Conservation (phyloP, 1,140 invertebrate species). For the Thaumetopoea pityocampa region DNA sequence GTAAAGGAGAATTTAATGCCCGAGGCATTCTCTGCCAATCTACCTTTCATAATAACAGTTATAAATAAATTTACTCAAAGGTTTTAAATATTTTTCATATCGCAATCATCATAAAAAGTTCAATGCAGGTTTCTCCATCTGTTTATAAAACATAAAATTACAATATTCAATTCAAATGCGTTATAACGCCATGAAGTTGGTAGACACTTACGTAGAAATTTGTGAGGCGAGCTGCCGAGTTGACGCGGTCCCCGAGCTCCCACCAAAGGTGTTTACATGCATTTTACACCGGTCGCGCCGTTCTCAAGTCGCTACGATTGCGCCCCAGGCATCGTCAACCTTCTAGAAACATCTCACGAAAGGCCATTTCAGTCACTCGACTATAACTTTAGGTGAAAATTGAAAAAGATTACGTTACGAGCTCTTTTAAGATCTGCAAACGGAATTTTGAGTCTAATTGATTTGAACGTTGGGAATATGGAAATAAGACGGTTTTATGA, state of each 20-base stretch:
- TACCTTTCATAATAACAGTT: too few relatives aligned
- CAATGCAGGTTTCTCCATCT: too few relatives aligned
- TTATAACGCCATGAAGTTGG: conserved; percentile 11
- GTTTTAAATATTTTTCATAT: too few relatives aligned
- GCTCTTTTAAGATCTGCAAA: conserved; percentile 48
- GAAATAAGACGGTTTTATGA: too few relatives aligned
- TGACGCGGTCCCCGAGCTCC: conserved; percentile 40
- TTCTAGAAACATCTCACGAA: conserved; percentile 55
- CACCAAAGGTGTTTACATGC: conserved; percentile 61
- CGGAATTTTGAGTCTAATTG: conserved; percentile 53
- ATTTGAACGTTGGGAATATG: too few relatives aligned
- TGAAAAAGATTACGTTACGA: conserved; percentile 74
- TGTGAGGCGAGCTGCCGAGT: conserved; percentile 36
- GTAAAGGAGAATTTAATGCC: too few relatives aligned
- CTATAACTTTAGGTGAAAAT: conserved; percentile 71
- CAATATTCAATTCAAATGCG: conserved; percentile 17
- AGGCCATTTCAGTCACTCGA: conserved; percentile 50
- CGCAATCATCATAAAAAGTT: too few relatives aligned
- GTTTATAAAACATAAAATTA: conserved; percentile 15
- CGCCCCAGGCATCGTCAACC: conserved; percentile 59
- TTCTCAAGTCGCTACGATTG: conserved; percentile 68
- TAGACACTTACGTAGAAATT: conserved; percentile 29
- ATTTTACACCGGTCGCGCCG: conserved; percentile 53
- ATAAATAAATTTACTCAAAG: too few relatives aligned
- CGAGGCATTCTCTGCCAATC: too few relatives aligned